Base-by-base conservation (phyloP, 1,140 invertebrate genomes). In the Drosophila repletoides region DNA sequence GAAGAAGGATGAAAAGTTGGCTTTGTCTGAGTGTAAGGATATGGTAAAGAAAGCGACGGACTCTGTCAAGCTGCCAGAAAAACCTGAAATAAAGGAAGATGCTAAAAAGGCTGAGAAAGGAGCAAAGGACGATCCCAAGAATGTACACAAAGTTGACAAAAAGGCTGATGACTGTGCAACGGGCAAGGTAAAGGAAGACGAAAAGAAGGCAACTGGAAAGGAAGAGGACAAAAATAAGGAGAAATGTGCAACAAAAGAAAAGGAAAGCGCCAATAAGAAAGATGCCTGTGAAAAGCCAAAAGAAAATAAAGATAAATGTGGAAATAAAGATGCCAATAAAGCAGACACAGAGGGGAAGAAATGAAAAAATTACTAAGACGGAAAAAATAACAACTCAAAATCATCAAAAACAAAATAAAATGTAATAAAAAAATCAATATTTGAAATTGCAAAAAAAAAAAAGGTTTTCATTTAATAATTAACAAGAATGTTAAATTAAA, bases 371-470 rank as follows among this genome's bases (percentile, higher is more conserved):
- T n/a, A n/a, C n/a, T n/a, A n/a, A n/a, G n/a, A n/a, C n/a, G n/a
- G n/a, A n/a, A n/a, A n/a, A n/a, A n/a, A n/a, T n/a, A n/a, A n/a
- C n/a, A n/a, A n/a, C n/a, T n/a, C n/a, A n/a, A n/a, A n/a, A n/a
- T n/a, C n/a, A n/a, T n/a, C n/a, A 49, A 2, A 36, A 36, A 0
- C 33, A 14, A 21, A 26, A 40, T 14, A 17, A 21, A 1, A 40
- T 45, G 7, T 28, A 67, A 9, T 26, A 41, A 48, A 40, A 10
- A 22, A 5, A 38, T n/a, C 31, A 34, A 33, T n/a, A n/a, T n/a
- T n/a, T n/a, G n/a, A n/a, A n/a, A n/a, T n/a, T n/a, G n/a, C n/a
- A n/a, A n/a, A n/a, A n/a, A n/a, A n/a, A n/a, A n/a, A n/a, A n/a
- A n/a, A n/a, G n/a, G n/a, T n/a, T n/a, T n/a, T n/a, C n/a, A n/a